A percentile compares a stretch with the other conserved stretches of the same genome.
Evolutionary conservation across 1,140 invertebrate genomes (phyloP).

Genomic region (Camponotus vicinus): DNA sequence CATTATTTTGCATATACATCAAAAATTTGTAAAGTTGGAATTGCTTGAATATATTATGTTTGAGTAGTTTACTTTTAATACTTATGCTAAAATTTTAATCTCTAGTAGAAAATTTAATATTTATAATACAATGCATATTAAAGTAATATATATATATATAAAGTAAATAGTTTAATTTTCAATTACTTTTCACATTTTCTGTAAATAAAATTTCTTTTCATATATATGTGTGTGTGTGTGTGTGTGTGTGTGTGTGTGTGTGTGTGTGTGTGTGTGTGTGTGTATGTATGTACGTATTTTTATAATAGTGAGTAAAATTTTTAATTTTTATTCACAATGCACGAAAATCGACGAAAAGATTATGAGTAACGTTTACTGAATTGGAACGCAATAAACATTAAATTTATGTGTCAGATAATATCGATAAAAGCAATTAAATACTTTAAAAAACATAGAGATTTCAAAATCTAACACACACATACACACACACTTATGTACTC

Average conservation of each 20-base stretch:
- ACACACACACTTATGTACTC: background rate
- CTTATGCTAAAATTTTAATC: background rate
- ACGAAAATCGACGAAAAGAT: too few species aligned
- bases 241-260: too few species aligned
- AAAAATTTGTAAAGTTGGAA: background rate
- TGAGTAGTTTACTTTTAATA: background rate
- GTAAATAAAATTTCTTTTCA: background rate
- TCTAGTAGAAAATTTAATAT: background rate
- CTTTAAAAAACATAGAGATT: background rate
- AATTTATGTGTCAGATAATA: too few species aligned
- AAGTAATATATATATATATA: background rate
- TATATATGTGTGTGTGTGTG: too few species aligned
- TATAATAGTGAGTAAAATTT: background rate
- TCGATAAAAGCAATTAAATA: background rate
- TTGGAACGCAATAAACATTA: too few species aligned
- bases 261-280: too few species aligned
- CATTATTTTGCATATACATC: conserved; percentile 10
- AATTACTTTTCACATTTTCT: background rate
- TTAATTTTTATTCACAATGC: background rate
- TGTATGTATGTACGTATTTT: too few species aligned
- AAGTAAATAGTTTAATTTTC: background rate
- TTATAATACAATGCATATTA: background rate
- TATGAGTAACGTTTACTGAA: too few species aligned
- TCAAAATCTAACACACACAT: background rate
- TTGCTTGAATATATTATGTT: conserved; percentile 11